Evolutionary conservation across 2,888 invertebrate species (phyloP), one percentile per base, ranked within the genome.

Genomic region (Dryadula phaetusa): DNA sequence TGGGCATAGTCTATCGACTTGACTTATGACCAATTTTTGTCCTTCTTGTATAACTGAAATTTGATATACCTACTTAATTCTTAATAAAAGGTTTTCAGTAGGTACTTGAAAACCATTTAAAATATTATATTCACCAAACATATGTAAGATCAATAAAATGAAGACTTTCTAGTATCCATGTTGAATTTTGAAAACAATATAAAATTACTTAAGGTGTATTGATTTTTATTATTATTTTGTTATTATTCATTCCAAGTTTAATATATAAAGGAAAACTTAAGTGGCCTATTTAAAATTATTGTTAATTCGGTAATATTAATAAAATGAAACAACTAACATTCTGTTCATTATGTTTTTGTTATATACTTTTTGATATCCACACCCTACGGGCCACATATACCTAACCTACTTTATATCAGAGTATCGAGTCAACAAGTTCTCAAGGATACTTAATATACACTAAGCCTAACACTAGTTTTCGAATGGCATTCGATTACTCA

Each of bases 401-500:
- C 58, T 62, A 63, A 63, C 63, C 63, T 18, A 63, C 28, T 63
- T 63, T 42, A 63, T 42, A 34, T 56, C 8, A 53, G 12, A 53
- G 46, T 34, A n/a, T 49, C 49, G 58, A 37, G 28, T n/a, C 25
- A 63, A 63, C 58, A 28, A 54, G 60, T 61, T 63, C 54, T 69
- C 66, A 70, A 70, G 60, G 62, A 67, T 67, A 64, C 54, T 44
- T 58, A 58, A 56, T 66, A 61, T 70, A 64, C 44, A 52, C 64
- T 69, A 62, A 70, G 66, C 70, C 63, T 75, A 70, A 82, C 79
- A 85, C 84, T 81, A 82, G 85, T 86, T 84, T 75, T 76, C 74
- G 75, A 76, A 75, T 82, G 81, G 78, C 77, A 81, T 82, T 82
- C 76, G 63, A 78, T 85, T 85, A 81, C 84, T 73, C 82, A 85